phyloP scores from a whole-genome alignment of 2,888 invertebrate species.

The Lycocerus yunnanus region DNA sequence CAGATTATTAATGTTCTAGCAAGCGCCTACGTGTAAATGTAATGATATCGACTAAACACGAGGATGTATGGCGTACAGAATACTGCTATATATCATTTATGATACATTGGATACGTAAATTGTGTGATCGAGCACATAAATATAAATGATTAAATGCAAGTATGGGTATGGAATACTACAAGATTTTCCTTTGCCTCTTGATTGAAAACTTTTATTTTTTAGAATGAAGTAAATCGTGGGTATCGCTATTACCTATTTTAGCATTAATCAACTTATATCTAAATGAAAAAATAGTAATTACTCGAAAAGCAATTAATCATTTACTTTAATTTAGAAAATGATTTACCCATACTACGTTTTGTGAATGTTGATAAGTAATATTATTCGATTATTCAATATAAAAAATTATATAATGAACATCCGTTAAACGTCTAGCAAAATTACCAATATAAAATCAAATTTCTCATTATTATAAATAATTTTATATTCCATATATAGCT shows the following conservation, averaged over 20 bases:
- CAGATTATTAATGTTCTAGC: background rate
- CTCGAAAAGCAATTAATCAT: background rate
- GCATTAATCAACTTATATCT: background rate
- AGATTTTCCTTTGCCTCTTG: background rate
- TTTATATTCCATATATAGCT: background rate
- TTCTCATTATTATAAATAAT: background rate
- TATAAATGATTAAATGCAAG: background rate
- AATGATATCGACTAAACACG: constrained; percentile 13
- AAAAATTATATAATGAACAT: background rate
- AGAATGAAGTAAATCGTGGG: background rate
- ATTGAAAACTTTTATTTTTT: background rate
- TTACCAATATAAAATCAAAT: background rate
- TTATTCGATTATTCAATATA: background rate
- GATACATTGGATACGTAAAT: constrained; percentile 16
- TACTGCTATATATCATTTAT: constrained; percentile 18
- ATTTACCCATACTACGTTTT: background rate
- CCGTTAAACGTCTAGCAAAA: background rate
- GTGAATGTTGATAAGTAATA: background rate
- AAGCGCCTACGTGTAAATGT: constrained; percentile 10
- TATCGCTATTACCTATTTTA: background rate
- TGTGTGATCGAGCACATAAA: background rate
- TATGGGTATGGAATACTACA: background rate
- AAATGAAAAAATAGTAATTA: background rate
- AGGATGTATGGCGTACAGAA: background rate
- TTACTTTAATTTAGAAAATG: background rate